Evolutionary conservation across 2,888 invertebrate species (phyloP).

Genomic region (Rotaria socialis): DNA sequence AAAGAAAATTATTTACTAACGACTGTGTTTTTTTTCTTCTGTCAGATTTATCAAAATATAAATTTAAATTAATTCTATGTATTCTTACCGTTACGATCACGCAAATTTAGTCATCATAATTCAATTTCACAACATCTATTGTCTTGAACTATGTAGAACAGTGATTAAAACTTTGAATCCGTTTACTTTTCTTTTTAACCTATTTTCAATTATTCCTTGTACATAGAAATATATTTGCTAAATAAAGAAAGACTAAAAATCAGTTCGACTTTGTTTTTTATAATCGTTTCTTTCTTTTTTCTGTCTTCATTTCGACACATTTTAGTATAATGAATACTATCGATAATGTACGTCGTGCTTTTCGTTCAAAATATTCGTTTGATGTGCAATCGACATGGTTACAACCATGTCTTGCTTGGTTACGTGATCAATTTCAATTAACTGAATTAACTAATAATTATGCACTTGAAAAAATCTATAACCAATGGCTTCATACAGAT

Average conservation of each 20-base stretch:
- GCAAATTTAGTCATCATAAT: background rate
- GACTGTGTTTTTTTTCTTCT: background rate
- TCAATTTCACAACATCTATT: too few species aligned
- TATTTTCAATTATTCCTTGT: background rate
- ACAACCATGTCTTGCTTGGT: background rate
- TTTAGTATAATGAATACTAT: background rate
- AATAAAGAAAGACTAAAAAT: background rate
- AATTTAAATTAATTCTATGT: background rate
- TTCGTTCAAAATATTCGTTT: slow-evolving; percentile 14
- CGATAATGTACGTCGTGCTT: slow-evolving; percentile 12
- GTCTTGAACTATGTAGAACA: background rate
- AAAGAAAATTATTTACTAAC: background rate
- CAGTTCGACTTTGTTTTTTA: background rate
- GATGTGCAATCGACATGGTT: background rate
- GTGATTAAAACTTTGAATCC: background rate
- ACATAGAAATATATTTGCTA: background rate
- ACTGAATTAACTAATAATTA: slow-evolving; percentile 13
- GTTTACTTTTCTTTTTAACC: background rate
- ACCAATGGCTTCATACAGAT: slow-evolving; percentile 28
- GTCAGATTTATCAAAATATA: background rate
- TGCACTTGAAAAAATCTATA: slow-evolving; percentile 9
- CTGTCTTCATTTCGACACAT: background rate
- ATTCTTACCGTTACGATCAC: background rate
- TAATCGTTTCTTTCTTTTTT: background rate
- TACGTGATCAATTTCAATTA: background rate